A percentile compares a stretch with the other conserved stretches of the same genome.
Evolutionary conservation across 2,797 vertebrate genomes (phyloP).

Genomic region (Schizopygopsis pylzovi): DNA sequence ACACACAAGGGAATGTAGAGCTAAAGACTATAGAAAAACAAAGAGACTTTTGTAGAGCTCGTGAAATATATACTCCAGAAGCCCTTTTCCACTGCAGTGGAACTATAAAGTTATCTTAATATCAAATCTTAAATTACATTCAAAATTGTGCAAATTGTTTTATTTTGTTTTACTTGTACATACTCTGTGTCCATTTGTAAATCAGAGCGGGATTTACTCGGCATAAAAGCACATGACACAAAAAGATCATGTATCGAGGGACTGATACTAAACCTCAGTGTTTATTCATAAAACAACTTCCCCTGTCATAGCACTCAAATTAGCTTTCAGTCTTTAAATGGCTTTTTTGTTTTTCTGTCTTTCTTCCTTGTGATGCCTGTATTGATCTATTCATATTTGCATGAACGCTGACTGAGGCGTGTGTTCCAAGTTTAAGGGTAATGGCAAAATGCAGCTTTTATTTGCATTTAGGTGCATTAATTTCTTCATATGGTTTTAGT

Average conservation of each 20-base stretch:
- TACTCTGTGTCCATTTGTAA: not conserved
- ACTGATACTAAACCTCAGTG: constrained; percentile 3
- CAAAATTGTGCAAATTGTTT: not conserved
- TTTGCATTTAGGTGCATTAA: not conserved
- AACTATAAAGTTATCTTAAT: not conserved
- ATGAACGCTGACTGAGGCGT: not conserved
- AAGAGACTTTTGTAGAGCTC: too few species aligned
- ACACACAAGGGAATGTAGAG: too few species aligned
- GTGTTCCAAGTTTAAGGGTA: not conserved
- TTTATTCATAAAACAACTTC: constrained; percentile 11
- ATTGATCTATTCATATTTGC: constrained; percentile 4
- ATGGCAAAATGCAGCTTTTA: not conserved
- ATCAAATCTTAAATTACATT: not conserved
- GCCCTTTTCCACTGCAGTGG: not conserved
- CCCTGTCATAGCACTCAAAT: not conserved
- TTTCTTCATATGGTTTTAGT: not conserved
- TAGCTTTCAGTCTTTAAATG: constrained; percentile 1
- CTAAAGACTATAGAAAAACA: too few species aligned
- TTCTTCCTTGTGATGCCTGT: not conserved
- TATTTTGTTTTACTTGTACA: not conserved
- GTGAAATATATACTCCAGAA: not conserved
- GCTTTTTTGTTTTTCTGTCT: not conserved
- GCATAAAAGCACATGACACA: not conserved
- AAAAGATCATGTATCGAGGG: not conserved
- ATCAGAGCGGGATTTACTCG: not conserved